Evolutionary conservation across 2,113 vertebrate genomes (phyloP), one percentile per base, ranked within the genome.

Genomic region (Vireo altiloquus): DNA sequence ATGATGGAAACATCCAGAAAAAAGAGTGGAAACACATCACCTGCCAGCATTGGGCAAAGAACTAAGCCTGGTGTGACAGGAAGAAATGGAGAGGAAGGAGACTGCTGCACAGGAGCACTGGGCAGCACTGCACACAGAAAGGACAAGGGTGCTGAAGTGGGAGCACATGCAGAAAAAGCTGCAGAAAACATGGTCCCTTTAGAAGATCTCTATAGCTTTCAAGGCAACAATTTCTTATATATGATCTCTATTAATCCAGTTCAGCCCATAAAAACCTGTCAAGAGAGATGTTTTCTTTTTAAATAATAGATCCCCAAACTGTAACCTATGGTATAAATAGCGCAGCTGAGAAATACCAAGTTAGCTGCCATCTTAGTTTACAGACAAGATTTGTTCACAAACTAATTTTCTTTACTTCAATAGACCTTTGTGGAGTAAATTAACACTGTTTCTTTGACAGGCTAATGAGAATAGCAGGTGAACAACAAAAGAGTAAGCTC

Each of bases 381-480:
- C 52, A 69, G 64, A 46, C 61, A 72, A 16, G 64, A 77, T 70
- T 70, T 70, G 56, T 39, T 81, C 15, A 87, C 77, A 78, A 87
- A 57, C 40, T 81, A 10, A 17, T 81, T 74, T 65, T 90, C 50
- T 77, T 89, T 70, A 82, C 35, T 94, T 78, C 59, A 91, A 2
- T 5, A 87, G 52, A 65, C 42, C 23, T 87, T 84, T 65, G 56
- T 81, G 64, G 21, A 89, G 7, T 70, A 83, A 81, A 87, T 81
- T 77, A 89, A 84, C 65, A 75, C n/a, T 39, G 70, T 60, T 87
- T 77, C 89, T 96, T 84, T 92, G 87, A 68, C 56, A 79, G 44
- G 44, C 42, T 87, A 81, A 95, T 78, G 35, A 84, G 68, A 90
- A 66, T 17, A 84, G 72, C 89, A 95, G 50, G 64, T 84, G 35